Base-by-base conservation (phyloP, 2,113 vertebrate genomes). In the Rynchops niger region DNA sequence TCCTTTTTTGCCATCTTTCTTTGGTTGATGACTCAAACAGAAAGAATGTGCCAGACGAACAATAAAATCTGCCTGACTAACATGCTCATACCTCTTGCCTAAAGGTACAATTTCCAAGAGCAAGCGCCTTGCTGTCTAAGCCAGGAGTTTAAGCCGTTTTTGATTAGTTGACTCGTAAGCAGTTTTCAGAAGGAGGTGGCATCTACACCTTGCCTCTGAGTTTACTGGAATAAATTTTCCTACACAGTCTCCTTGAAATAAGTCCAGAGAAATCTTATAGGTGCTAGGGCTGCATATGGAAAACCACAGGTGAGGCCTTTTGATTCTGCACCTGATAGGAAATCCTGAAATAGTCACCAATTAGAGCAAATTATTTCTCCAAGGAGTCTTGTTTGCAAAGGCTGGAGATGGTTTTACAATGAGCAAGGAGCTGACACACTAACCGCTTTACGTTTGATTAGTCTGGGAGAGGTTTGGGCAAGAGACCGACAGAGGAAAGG, bases 1-100 rank as follows among this genome's bases (percentile, higher is more conserved):
- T 9, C 17, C 21, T 66, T 88, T 82, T 86, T 77, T 56, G 11
- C 56, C 65, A 52, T 95, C 82, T 63, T 85, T 67, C 84, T 79
- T 87, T 65, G 82, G 72, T 5, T 0, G 27, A 87, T 95, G 91
- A 97, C 78, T 97, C 93, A 94, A 93, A 71, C 73, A 87, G 86
- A 82, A 85, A 78, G 77, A 95, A 95, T 34, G n/a, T 79, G 91
- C 81, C 80, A 86, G 86, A 82, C 0, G 0, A 93, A 95, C 90
- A 95, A 83, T 55, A 71, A 88, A 89, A 95, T 94, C 89, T 96
- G 84, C 92, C 84, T 86, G 93, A 96, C 95, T 95, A 96, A 95
- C 32, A 56, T 0, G 16, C 87, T 96, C 91, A n/a, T 87, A 94
- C 66, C 30, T 94, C 73, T 96, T 96, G 90, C 95, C 95, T 95